Evolutionary conservation across 2,797 vertebrate species (phyloP).

Genomic region (Enteromius mattozi): DNA sequence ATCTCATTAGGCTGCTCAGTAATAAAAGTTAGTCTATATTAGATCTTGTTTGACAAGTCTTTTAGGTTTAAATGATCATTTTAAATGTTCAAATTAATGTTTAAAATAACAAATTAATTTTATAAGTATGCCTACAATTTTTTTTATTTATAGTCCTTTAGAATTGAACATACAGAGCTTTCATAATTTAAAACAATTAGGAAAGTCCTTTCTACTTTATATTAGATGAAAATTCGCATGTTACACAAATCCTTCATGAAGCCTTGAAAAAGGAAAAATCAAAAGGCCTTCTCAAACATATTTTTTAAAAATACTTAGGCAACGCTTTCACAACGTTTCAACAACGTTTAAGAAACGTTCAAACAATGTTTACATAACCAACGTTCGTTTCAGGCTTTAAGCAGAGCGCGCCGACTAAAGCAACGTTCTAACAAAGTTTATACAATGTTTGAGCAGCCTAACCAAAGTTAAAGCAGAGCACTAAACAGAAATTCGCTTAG

Average conservation of each 20-base stretch:
- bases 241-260: too few relatives aligned
- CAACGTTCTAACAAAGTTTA: not conserved
- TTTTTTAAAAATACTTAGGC: not conserved
- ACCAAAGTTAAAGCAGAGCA: not conserved
- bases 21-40: not conserved
- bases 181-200: conserved; percentile 1
- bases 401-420: not conserved
- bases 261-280: not conserved
- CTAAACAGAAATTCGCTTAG: not conserved
- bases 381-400: not conserved
- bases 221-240: not conserved
- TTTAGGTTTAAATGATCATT: not conserved
- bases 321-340: not conserved
- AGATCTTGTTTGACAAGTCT: not conserved
- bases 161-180: not conserved
- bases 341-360: not conserved
- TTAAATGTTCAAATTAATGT: not conserved
- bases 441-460: not conserved
- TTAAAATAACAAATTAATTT: not conserved
- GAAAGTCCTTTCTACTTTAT: not conserved
- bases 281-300: not conserved
- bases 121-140: not conserved
- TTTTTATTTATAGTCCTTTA: not conserved
- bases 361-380: not conserved
- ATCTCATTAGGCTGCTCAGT: not conserved